Percentiles rank a stretch among this genome's conserved stretches.
phyloP scores from a whole-genome alignment of 2,113 vertebrate species.

The Sebastes fasciatus region DNA sequence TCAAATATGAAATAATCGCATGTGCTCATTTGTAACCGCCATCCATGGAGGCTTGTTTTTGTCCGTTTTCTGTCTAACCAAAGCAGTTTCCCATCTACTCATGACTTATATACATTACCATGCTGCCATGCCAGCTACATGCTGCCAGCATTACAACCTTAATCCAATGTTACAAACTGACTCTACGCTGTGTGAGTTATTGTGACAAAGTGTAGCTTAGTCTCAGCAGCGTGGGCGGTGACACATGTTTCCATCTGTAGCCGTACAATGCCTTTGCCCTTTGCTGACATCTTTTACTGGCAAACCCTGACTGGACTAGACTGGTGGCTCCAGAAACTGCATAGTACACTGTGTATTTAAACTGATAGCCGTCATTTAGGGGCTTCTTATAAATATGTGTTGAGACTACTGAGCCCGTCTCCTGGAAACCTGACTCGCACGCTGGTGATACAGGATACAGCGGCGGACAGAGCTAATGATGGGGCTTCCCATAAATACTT shows the following conservation, averaged over 20 bases:
- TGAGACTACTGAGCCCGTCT: constrained; percentile 13
- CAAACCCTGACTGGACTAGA: background rate
- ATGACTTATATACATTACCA: background rate
- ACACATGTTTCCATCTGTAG: constrained; percentile 32
- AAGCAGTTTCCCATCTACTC: background rate
- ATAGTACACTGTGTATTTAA: background rate
- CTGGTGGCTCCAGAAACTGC: constrained; percentile 15
- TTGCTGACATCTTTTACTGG: constrained; percentile 6
- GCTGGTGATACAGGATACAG: constrained; percentile 35
- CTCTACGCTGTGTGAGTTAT: background rate
- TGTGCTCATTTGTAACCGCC: constrained; percentile 23
- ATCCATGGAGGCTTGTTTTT: background rate
- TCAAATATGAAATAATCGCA: constrained; percentile 31
- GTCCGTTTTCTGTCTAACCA: background rate
- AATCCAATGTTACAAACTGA: constrained; percentile 29
- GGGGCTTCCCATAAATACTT: constrained; percentile 42
- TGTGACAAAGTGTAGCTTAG: constrained; percentile 17
- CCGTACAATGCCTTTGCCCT: background rate
- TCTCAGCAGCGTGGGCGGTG: constrained; percentile 24
- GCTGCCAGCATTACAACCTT: background rate
- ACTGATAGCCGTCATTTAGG: constrained; percentile 16
- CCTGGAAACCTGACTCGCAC: constrained; percentile 31
- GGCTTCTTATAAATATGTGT: constrained; percentile 24
- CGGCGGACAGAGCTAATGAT: constrained; percentile 24
- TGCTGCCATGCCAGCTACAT: background rate